Evolutionary conservation across 2,888 invertebrate species (phyloP), one percentile per base, ranked within the genome.

Genomic region (Rotaria socialis): DNA sequence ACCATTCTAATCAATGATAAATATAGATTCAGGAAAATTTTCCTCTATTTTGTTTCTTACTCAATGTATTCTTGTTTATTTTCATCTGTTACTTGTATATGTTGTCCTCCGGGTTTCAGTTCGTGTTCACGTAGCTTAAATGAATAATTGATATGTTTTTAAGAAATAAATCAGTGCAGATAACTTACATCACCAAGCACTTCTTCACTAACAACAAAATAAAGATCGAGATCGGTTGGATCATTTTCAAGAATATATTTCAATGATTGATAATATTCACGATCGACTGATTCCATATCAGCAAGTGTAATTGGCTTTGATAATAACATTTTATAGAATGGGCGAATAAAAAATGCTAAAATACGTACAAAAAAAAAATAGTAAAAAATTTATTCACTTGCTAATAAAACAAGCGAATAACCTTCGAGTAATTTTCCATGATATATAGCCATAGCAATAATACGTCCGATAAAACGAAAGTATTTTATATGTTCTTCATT

Each of bases 261-360:
- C 86, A 99, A 93, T 0, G 98, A 98, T 92, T 98, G 98, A 92
- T 96, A 97, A 92, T 99, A 99, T 92, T 98, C 98, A 5, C 96
- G 95, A 92, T 99, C 99, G 24, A 99, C 98, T 10, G 96, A 96
- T 92, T 99, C 98, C 98, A 99, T 98, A 91, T 99, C 98, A 90
- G 95, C 95, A 85, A 99, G 92, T 89, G 95, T 95, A 88, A 98
- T 98, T 85, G 94, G 92, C 92, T 97, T 97, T 88, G 94, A 94
- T 89, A 99, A 92, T 97, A 99, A 97, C 98, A 99, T 98, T 93
- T 99, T 99, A 93, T 99, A 99, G 92, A 99, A 98, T 87, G 99
- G 98, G 90, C 98, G 94, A 92, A 99, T 98, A 93, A 99, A 99
- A 92, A 98, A 99, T 85, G 97, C 97, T 96, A 92, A 10, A 35